Evolutionary conservation across 1,140 invertebrate genomes (phyloP).

Genomic region (Rhynchophorus ferrugineus): DNA sequence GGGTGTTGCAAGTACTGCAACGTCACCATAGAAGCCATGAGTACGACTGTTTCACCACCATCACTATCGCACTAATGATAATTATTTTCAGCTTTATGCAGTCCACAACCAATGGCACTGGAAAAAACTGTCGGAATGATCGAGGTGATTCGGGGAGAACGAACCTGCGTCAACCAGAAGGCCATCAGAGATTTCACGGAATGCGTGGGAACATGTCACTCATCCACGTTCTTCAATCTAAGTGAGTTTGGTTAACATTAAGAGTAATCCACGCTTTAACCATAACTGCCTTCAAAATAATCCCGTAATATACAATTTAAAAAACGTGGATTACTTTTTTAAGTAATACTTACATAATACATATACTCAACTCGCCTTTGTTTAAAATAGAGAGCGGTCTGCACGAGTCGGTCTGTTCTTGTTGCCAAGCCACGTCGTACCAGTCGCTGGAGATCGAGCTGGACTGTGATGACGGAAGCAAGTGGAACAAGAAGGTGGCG

Average conservation of each 20-base stretch:
- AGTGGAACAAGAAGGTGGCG: conserved; percentile 43
- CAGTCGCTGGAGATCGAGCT: conserved; percentile 42
- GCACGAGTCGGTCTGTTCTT: conserved; percentile 50
- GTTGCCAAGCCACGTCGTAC: conserved; percentile 50
- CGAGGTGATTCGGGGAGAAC: conserved; percentile 43
- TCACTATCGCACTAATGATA: not conserved
- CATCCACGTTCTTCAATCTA: conserved; percentile 55
- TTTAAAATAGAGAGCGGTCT: conserved; percentile 43
- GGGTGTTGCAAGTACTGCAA: conserved; percentile 63
- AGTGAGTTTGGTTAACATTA: conserved; percentile 40
- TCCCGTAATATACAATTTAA: too few species aligned
- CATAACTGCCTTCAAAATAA: too few species aligned
- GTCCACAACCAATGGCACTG: conserved; percentile 44
- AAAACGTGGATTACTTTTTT: too few species aligned
- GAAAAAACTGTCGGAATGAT: conserved; percentile 51
- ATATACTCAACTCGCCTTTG: too few species aligned
- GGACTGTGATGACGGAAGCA: conserved; percentile 47
- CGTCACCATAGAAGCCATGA: conserved; percentile 40
- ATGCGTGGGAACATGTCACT: conserved; percentile 58
- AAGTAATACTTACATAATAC: too few species aligned
- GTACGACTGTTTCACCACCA: conserved; percentile 34
- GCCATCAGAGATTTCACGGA: conserved; percentile 53
- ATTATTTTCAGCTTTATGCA: conserved; percentile 46
- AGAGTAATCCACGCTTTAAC: not conserved
- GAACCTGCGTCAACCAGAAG: conserved; percentile 52